Percentiles rank a stretch among this genome's conserved stretches.
Evolutionary conservation across 2,888 invertebrate genomes (phyloP).

Genomic region (Agrochola macilenta): DNA sequence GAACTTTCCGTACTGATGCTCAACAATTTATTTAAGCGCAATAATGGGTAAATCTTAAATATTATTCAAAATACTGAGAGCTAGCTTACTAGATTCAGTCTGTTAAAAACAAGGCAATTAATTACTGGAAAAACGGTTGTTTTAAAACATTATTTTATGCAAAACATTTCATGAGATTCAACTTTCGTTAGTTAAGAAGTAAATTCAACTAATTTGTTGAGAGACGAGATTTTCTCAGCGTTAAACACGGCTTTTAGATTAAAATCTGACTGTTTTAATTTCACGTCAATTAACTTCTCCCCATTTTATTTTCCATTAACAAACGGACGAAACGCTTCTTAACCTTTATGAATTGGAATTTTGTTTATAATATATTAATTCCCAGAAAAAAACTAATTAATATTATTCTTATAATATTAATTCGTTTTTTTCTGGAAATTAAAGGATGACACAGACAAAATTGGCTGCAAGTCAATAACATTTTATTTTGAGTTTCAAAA

Average conservation of each 20-base stretch:
- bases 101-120: slow-evolving; percentile 28
- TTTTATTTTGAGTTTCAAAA: background rate
- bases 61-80: slow-evolving; percentile 4
- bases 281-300: slow-evolving; percentile 81
- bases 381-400: too few species aligned
- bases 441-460: background rate
- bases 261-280: slow-evolving; percentile 80
- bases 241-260: slow-evolving; percentile 78
- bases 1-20: slow-evolving; percentile 16
- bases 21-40: slow-evolving; percentile 14
- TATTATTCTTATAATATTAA: slow-evolving; percentile 22
- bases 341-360: slow-evolving; percentile 66
- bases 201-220: slow-evolving; percentile 77
- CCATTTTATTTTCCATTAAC: slow-evolving; percentile 77
- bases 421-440: slow-evolving; percentile 38
- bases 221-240: slow-evolving; percentile 69
- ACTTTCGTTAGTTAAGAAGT: slow-evolving; percentile 71
- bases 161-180: slow-evolving; percentile 65
- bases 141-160: slow-evolving; percentile 46
- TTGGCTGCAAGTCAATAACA: background rate
- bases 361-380: slow-evolving; percentile 68
- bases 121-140: slow-evolving; percentile 42
- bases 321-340: slow-evolving; percentile 65
- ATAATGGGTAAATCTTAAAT: background rate
- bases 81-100: slow-evolving; percentile 13